Conservation (phyloP, 2,888 invertebrate genomes). For the Polylopha cassiicola region DNA sequence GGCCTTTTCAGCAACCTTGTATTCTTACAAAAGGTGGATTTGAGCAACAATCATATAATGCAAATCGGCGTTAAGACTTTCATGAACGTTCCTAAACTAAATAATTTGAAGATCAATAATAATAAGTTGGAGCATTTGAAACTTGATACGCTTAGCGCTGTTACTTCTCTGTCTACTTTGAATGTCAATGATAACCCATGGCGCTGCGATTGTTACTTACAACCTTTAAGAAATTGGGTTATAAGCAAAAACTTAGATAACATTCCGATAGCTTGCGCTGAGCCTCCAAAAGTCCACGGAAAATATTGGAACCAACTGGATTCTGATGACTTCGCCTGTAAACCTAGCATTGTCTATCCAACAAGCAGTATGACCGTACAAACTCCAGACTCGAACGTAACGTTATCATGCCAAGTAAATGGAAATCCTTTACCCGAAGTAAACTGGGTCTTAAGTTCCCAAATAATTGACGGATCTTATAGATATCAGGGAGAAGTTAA, state of each 20-base stretch:
- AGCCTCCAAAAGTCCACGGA: slow-evolving; percentile 82
- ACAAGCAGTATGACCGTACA: slow-evolving; percentile 77
- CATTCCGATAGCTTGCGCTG: slow-evolving; percentile 83
- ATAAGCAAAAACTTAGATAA: slow-evolving; percentile 85
- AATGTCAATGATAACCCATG: slow-evolving; percentile 89
- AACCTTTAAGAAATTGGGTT: slow-evolving; percentile 86
- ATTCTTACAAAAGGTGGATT: slow-evolving; percentile 84
- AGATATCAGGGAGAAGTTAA: slow-evolving; percentile 70
- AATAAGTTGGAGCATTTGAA: slow-evolving; percentile 84
- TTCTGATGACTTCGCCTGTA: slow-evolving; percentile 88
- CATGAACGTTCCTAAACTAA: slow-evolving; percentile 81
- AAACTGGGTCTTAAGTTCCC: slow-evolving; percentile 83
- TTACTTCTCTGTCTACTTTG: slow-evolving; percentile 83
- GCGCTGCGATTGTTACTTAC: slow-evolving; percentile 91
- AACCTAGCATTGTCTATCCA: slow-evolving; percentile 84
- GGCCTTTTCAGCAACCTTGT: slow-evolving; percentile 85
- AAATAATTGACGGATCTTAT: slow-evolving; percentile 75
- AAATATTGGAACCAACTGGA: slow-evolving; percentile 84
- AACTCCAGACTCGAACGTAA: slow-evolving; percentile 81
- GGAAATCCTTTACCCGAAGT: slow-evolving; percentile 87
- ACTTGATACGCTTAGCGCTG: slow-evolving; percentile 79
- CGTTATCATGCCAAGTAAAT: slow-evolving; percentile 84
- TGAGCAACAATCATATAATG: slow-evolving; percentile 85
- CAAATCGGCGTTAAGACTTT: slow-evolving; percentile 84
- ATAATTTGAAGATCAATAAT: slow-evolving; percentile 82